These are phyloP conservation scores for Phaetusa simplex DNA, from an alignment of 2,113 vertebrate species.

Conservation along the genomic window DNA sequence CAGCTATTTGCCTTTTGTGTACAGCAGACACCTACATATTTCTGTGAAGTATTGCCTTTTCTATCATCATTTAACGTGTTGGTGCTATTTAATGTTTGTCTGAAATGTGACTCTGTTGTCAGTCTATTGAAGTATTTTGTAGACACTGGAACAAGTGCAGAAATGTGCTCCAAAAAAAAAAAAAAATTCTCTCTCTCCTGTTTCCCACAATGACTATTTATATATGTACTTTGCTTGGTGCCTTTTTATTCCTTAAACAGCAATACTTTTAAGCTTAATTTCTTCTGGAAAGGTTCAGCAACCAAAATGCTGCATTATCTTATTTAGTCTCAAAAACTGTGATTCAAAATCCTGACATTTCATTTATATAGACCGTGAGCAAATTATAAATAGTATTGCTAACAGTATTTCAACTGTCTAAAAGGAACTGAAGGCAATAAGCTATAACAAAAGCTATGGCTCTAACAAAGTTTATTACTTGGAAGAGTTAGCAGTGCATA, in stretches of 20 bases:
- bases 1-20: conserved; percentile 57
- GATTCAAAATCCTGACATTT: background rate
- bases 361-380: background rate
- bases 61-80: conserved; percentile 34
- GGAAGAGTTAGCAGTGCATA: background rate
- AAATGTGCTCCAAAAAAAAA: background rate
- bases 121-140: background rate
- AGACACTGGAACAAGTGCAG: background rate
- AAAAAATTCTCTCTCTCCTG: background rate
- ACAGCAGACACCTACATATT: conserved; percentile 53
- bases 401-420: background rate
- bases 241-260: background rate
- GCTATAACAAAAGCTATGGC: background rate
- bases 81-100: conserved; percentile 32
- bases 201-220: background rate
- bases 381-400: background rate
- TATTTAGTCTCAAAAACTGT: background rate
- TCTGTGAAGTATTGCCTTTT: conserved; percentile 50
- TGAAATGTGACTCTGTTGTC: conserved; percentile 37
- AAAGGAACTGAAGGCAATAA: background rate
- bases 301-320: background rate
- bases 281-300: background rate
- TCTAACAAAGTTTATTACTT: background rate
- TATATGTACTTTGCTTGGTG: background rate
- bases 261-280: background rate